phyloP scores from a whole-genome alignment of 2,888 invertebrate species.

The Clunio marinus region DNA sequence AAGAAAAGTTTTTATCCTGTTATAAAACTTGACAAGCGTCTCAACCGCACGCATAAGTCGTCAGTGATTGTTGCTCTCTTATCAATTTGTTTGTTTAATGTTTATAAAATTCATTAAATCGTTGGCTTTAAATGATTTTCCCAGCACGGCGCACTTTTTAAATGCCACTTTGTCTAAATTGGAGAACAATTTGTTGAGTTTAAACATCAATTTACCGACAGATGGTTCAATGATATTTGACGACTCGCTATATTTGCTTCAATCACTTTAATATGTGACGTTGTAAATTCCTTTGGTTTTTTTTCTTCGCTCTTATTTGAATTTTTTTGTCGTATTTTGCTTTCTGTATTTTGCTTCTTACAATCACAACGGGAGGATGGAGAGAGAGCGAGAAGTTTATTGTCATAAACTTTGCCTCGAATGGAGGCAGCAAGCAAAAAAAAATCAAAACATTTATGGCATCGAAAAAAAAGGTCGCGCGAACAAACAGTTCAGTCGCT shows the following conservation, averaged over 20 bases:
- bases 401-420: slow-evolving; percentile 8
- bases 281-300: slow-evolving; percentile 1
- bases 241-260: background rate
- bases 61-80: slow-evolving; percentile 14
- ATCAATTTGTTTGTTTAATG: slow-evolving; percentile 33
- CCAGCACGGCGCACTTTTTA: slow-evolving; percentile 25
- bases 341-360: slow-evolving; percentile 2
- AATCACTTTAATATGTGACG: background rate
- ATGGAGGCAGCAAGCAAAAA: background rate
- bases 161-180: slow-evolving; percentile 28
- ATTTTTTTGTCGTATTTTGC: background rate
- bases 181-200: slow-evolving; percentile 28
- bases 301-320: background rate
- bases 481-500: slow-evolving; percentile 5
- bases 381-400: background rate
- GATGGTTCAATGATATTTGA: slow-evolving; percentile 29
- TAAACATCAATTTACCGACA: slow-evolving; percentile 32
- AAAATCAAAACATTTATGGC: background rate
- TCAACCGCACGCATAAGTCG: background rate
- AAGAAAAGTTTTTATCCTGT: no score
- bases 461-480: slow-evolving; percentile 8
- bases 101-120: background rate
- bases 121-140: slow-evolving; percentile 5
- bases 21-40: no score
- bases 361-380: background rate